phyloP scores from a whole-genome alignment of 1,140 invertebrate species.

The Conus betulinus region DNA sequence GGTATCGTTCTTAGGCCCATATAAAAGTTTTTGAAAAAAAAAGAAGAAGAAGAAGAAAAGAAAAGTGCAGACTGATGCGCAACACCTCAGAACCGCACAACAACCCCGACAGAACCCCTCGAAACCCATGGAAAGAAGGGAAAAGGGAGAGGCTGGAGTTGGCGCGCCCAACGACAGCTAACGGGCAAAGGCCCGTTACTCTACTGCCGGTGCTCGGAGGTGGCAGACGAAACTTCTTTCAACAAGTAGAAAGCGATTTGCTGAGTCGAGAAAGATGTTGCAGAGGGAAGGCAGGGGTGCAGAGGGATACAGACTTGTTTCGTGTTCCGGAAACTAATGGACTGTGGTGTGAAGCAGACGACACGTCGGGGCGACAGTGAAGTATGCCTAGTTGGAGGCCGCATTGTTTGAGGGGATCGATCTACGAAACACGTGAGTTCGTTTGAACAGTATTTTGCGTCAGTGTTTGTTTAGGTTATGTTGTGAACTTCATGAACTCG shows the following conservation, averaged over 20 bases:
- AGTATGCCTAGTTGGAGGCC: conserved; percentile 54
- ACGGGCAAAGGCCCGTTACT: conserved; percentile 8
- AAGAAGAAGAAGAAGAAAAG: no score
- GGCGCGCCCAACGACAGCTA: background rate
- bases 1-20: no score
- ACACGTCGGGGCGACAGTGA: background rate
- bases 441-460: conserved; percentile 9
- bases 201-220: background rate
- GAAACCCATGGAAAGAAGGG: background rate
- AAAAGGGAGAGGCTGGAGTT: background rate
- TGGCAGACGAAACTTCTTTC: conserved; percentile 10
- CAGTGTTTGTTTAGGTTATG: background rate
- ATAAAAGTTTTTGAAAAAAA: no score
- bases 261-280: background rate
- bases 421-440: conserved; percentile 49
- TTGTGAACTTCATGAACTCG: no score
- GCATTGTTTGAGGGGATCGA: conserved; percentile 52
- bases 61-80: no score
- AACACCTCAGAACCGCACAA: no score
- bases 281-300: background rate
- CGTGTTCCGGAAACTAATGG: background rate
- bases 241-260: background rate
- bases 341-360: background rate
- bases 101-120: background rate
- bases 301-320: background rate